Evolutionary conservation across 2,888 invertebrate genomes (phyloP).

Genomic region (Aelia acuminata): DNA sequence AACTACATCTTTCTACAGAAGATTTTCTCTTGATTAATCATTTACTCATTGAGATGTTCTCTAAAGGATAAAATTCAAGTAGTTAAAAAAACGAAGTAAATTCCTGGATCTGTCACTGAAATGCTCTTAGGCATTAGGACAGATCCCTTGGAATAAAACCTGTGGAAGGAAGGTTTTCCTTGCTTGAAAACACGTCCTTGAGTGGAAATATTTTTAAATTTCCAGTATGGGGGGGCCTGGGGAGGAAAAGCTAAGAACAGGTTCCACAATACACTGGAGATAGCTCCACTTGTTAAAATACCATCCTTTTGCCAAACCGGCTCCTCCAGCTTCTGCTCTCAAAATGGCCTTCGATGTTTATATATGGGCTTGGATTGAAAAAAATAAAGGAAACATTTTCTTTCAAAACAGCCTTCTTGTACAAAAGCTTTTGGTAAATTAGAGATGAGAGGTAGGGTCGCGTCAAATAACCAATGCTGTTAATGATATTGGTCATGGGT

Average conservation of each 20-base stretch:
- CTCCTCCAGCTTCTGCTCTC: background rate
- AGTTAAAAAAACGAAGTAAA: too few species aligned
- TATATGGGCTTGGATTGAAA: background rate
- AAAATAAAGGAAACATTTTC: background rate
- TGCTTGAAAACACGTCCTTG: constrained; percentile 30
- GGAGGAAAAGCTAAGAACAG: background rate
- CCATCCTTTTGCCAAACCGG: constrained; percentile 32
- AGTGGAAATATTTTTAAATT: constrained; percentile 34
- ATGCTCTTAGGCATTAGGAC: too few species aligned
- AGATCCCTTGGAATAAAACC: background rate
- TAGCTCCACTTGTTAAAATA: constrained; percentile 31
- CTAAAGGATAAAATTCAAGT: too few species aligned
- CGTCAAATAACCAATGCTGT: too few species aligned
- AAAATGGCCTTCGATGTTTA: background rate
- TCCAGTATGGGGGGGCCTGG: background rate
- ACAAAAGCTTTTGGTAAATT: too few species aligned
- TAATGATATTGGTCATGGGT: too few species aligned
- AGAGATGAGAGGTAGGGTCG: too few species aligned
- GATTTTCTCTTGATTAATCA: too few species aligned
- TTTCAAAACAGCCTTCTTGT: background rate
- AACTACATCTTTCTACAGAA: too few species aligned
- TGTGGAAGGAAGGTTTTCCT: background rate
- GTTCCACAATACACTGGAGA: constrained; percentile 38
- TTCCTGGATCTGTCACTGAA: too few species aligned
- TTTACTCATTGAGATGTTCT: too few species aligned